Percentiles rank a stretch among this genome's conserved stretches.
phyloP scores from a whole-genome alignment of 2,113 vertebrate species.

The Silurus glanis region DNA sequence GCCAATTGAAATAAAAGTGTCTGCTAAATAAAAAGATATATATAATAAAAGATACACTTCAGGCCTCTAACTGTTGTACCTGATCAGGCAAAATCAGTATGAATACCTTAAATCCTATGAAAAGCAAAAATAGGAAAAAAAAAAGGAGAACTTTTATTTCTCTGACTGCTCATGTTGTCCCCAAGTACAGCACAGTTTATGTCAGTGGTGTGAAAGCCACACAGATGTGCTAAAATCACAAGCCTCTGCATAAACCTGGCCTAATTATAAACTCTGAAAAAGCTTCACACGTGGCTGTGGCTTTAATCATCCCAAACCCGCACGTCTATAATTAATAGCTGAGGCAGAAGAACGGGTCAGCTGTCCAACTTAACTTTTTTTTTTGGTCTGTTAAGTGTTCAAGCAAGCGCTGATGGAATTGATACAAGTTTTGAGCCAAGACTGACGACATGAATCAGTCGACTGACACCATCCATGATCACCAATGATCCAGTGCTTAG shows the following conservation, averaged over 20 bases:
- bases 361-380: not conserved
- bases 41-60: not conserved
- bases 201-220: not conserved
- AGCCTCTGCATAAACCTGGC: not conserved
- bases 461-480: slow-evolving; percentile 29
- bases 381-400: not conserved
- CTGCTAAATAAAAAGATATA: not conserved
- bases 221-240: slow-evolving; percentile 11
- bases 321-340: not conserved
- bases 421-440: not conserved
- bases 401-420: not conserved
- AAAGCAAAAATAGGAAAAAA: not conserved
- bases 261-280: not conserved
- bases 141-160: not conserved
- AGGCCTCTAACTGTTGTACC: not conserved
- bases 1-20: not conserved
- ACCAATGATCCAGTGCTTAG: slow-evolving; percentile 22
- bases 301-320: not conserved
- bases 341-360: not conserved
- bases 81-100: not conserved
- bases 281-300: not conserved
- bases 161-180: too few relatives aligned
- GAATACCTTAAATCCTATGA: not conserved
- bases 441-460: slow-evolving; percentile 26
- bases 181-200: not conserved